These are phyloP conservation scores for Geodia barretti DNA, from an alignment of 37 sponge, comb jelly and placozoan genomes.

Conservation along the genomic window DNA sequence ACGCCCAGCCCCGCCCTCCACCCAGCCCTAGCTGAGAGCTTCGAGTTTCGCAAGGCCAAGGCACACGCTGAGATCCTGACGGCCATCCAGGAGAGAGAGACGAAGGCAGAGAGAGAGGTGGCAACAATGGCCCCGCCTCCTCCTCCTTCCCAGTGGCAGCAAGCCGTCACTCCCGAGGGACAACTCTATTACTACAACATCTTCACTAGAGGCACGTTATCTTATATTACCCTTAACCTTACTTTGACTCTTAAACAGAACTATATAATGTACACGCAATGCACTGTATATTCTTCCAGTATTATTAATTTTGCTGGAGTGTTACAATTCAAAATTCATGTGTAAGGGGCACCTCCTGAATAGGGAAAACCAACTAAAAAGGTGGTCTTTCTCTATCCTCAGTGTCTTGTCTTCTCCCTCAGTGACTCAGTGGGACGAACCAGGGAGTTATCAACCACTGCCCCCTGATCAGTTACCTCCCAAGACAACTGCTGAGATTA, in stretches of 20 bases:
- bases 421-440: slow-evolving; percentile 70
- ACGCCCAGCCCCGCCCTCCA: not conserved
- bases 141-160: slow-evolving; percentile 52
- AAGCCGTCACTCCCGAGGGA: slow-evolving; percentile 66
- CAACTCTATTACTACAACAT: slow-evolving; percentile 79
- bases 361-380: too few species aligned
- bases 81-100: not conserved
- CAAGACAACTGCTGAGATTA: too few species aligned
- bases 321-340: too few species aligned
- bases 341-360: too few species aligned
- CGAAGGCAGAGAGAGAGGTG: not conserved
- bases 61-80: not conserved
- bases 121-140: slow-evolving; percentile 9
- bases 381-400: not conserved
- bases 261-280: too few species aligned
- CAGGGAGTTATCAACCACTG: slow-evolving; percentile 13
- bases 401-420: not conserved
- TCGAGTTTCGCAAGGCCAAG: slow-evolving; percentile 1
- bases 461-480: not conserved
- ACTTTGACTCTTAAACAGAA: too few species aligned
- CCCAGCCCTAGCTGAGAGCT: not conserved
- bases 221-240: too few species aligned
- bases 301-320: too few species aligned
- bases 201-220: slow-evolving; percentile 67
- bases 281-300: not conserved